Conservation (phyloP, 2,113 vertebrate species). For the Gymnarchus niloticus region DNA sequence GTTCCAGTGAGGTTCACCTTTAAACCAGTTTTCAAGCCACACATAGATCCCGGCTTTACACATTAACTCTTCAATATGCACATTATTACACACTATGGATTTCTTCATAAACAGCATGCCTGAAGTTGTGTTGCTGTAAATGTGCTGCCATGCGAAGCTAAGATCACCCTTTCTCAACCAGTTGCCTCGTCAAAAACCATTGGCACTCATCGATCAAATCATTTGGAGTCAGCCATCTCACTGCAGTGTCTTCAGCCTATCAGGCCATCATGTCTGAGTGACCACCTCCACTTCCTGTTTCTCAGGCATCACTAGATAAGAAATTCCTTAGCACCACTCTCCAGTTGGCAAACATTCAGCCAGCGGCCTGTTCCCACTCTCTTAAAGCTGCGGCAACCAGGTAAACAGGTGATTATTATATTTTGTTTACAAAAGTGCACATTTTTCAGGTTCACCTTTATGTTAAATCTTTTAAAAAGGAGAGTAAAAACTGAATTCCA, state of each 20-base stretch:
- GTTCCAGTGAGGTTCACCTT: background rate
- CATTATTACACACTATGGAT: background rate
- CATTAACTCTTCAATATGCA: background rate
- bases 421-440: constrained; percentile 22
- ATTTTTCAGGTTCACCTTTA: background rate
- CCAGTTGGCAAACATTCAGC: constrained; percentile 51
- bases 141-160: background rate
- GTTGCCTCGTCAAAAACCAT: constrained; percentile 21
- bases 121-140: background rate
- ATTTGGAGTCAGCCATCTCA: background rate
- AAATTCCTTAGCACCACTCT: constrained; percentile 31
- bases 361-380: constrained; percentile 53
- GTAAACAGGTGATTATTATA: constrained; percentile 30
- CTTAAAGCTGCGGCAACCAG: constrained; percentile 45
- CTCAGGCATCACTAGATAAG: constrained; percentile 27
- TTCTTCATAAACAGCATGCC: background rate
- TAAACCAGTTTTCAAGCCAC: no score
- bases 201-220: constrained; percentile 11
- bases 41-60: no score
- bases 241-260: background rate
- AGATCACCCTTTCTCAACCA: background rate
- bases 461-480: constrained; percentile 19
- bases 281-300: background rate
- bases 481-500: background rate
- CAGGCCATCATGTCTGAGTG: constrained; percentile 24